phyloP scores from a whole-genome alignment of 1,140 invertebrate species.

The Streblospio benedicti region DNA sequence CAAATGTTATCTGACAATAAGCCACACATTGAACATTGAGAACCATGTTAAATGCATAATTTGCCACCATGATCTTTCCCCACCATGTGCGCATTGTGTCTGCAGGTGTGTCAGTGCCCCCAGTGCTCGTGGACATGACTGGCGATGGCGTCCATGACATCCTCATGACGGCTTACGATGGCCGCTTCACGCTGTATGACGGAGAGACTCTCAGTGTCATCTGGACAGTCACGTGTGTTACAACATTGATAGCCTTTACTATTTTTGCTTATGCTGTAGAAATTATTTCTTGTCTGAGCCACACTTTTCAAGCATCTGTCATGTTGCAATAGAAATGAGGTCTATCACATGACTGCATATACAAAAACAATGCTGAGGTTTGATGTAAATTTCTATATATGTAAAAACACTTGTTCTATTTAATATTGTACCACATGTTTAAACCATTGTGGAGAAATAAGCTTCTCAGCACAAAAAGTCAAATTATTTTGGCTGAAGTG shows the following conservation, averaged over 20 bases:
- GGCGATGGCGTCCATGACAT: constrained; percentile 34
- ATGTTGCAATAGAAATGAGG: no score
- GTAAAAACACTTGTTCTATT: no score
- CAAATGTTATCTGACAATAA: constrained; percentile 2
- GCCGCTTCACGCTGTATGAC: constrained; percentile 27
- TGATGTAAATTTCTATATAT: no score
- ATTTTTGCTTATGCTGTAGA: constrained; percentile 11
- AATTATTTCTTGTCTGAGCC: background rate
- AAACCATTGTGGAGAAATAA: no score
- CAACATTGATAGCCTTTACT: constrained; percentile 32
- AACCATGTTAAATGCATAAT: constrained; percentile 12
- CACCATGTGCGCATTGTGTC: constrained; percentile 22
- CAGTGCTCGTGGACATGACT: constrained; percentile 34
- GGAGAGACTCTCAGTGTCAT: constrained; percentile 27
- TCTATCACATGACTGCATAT: no score
- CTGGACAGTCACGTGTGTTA: constrained; percentile 30
- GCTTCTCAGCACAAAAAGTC: no score
- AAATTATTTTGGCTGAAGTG: no score
- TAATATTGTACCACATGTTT: no score
- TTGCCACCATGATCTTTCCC: background rate
- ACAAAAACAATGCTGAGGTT: no score
- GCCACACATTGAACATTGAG: no score
- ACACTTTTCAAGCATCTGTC: background rate
- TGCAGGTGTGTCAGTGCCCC: constrained; percentile 40
- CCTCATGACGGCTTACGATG: constrained; percentile 34